Base-by-base conservation (phyloP, 2,888 invertebrate species). In the Anticlea derivata region DNA sequence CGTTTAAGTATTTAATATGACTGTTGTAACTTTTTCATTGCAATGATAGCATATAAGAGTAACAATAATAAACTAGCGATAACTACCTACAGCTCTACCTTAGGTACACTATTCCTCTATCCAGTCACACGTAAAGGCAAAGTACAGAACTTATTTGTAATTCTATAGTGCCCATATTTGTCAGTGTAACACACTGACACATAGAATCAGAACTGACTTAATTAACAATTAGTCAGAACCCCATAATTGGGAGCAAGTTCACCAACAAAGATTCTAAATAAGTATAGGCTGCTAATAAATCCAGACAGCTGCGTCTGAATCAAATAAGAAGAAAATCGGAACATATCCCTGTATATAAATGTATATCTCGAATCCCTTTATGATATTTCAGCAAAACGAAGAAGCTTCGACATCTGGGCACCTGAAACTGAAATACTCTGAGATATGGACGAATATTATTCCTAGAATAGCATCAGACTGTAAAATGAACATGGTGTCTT, bases 381-480 rank as follows among this genome's bases (percentile, higher is more conserved):
- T 53, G 56, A 61, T 50, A 63, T 60, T 58, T 60, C 49, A 55
- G 75, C 83, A 85, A 86, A 85, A 85, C 65, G 70, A 64, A 63
- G 62, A 59, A 55, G 60, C 65, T 66, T 75, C 80, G 73, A 87
- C 89, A 90, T 89, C 86, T 90, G 89, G 86, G 73, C 86, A 88
- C 87, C 89, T 89, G 88, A 73, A 68, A 75, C 83, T 69, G 71
- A 86, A 88, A 87, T 86, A 87, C 73, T 70, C 75, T 61, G 71
- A 76, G 78, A 83, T 80, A 85, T 81, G 79, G 74, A 70, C 73
- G 79, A 82, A 85, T 82, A 86, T 80, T 78, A 80, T 89, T 89
- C 89, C 86, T 88, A 87, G 89, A 89, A 89, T 88, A 88, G 89
- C 88, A 85, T 68, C 87, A 86, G 89, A 86, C 87, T 85, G 87